These are phyloP conservation scores for Strix uralensis DNA, from an alignment of 2,113 vertebrate genomes.

Conservation along the genomic window DNA sequence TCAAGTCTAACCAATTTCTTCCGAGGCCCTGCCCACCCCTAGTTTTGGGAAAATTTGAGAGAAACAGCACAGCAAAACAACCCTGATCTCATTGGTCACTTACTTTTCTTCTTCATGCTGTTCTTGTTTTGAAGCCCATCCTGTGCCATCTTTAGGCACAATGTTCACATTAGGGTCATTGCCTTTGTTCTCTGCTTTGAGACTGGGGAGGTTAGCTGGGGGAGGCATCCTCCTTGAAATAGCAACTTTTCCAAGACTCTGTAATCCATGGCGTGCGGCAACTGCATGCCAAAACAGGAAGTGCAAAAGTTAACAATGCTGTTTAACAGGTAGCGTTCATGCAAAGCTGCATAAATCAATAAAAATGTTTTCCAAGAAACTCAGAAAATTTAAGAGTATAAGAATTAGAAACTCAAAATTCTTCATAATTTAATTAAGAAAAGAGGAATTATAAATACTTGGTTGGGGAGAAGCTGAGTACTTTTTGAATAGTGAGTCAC, in stretches of 20 bases:
- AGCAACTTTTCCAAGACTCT: conserved; percentile 99
- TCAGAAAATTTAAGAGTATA: neutral
- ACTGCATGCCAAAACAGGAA: conserved; percentile 72
- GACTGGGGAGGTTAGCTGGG: conserved; percentile 95
- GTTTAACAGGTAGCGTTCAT: neutral
- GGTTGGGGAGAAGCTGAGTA: neutral
- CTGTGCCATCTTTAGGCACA: conserved; percentile 96
- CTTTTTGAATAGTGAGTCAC: neutral
- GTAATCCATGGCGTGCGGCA: conserved; percentile 97
- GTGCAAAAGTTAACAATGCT: neutral
- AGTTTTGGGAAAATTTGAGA: neutral
- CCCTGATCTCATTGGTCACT: neutral
- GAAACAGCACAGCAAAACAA: neutral
- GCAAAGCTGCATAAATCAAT: neutral
- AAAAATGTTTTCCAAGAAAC: neutral
- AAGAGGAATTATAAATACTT: neutral
- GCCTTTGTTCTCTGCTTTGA: conserved; percentile 99
- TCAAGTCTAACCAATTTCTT: neutral
- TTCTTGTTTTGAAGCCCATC: conserved; percentile 95
- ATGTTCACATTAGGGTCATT: conserved; percentile 99
- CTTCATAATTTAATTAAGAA: neutral
- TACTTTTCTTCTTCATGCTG: conserved; percentile 93
- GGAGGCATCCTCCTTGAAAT: conserved; percentile 96
- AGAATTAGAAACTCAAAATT: neutral
- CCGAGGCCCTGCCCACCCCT: neutral